Evolutionary conservation across 2,888 invertebrate genomes (phyloP).

Genomic region (Drosophila borealis): DNA sequence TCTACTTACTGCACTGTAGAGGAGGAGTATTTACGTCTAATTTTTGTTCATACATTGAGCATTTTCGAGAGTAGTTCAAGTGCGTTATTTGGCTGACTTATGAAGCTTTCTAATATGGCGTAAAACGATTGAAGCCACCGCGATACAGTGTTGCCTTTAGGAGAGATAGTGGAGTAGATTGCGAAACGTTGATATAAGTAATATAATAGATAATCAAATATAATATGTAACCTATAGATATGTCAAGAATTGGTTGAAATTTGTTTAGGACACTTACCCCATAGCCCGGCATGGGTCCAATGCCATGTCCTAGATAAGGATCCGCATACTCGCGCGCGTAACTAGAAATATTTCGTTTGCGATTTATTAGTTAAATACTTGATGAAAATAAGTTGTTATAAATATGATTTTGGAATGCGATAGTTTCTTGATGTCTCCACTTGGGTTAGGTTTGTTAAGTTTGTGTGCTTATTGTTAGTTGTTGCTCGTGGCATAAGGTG

Average conservation of each 20-base stretch:
- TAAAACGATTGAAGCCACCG: constrained; percentile 97
- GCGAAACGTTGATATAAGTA: neutral
- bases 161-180: constrained; percentile 6
- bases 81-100: constrained; percentile 77
- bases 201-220: too few species aligned
- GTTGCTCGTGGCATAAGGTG: neutral
- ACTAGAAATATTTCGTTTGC: constrained; percentile 84
- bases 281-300: constrained; percentile 98
- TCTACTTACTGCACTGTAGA: constrained; percentile 72
- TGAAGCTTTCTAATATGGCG: constrained; percentile 91
- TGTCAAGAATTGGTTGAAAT: neutral
- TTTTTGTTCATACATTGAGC: constrained; percentile 74
- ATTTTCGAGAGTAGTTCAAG: constrained; percentile 77
- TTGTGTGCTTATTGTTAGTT: constrained; percentile 15
- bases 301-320: constrained; percentile 97
- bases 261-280: constrained; percentile 89
- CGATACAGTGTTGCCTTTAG: constrained; percentile 95
- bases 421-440: constrained; percentile 37
- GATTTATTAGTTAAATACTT: constrained; percentile 40
- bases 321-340: constrained; percentile 97
- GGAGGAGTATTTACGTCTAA: constrained; percentile 71
- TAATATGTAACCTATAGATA: neutral
- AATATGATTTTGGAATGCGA: constrained; percentile 17
- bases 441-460: constrained; percentile 20
- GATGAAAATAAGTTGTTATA: neutral